Evolutionary conservation across 1,140 invertebrate genomes (phyloP).

Genomic region (Orussus abietinus): DNA sequence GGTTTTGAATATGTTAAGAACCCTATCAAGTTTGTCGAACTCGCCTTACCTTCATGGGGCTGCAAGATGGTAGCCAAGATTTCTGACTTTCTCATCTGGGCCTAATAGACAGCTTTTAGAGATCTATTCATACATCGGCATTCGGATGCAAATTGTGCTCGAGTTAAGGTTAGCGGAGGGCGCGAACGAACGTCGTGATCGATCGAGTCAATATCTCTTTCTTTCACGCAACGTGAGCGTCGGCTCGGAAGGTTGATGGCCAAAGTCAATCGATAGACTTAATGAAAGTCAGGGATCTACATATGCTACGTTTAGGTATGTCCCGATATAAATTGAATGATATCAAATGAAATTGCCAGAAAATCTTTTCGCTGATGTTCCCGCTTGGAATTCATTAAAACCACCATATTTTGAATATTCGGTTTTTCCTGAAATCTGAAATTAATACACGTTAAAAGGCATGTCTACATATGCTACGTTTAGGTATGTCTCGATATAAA

Average conservation of each 20-base stretch:
- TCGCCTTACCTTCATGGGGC: not conserved
- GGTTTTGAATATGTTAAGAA: not conserved
- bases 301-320: no score
- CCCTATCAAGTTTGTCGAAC: not conserved
- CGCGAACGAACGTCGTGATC: not conserved
- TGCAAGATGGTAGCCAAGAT: not conserved
- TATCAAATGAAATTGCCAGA: no score
- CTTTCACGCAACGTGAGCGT: not conserved
- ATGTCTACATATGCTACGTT: no score
- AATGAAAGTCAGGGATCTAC: not conserved
- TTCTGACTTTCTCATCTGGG: not conserved
- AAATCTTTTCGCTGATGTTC: no score
- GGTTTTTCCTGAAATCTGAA: no score
- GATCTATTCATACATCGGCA: constrained; percentile 15
- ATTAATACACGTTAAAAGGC: no score
- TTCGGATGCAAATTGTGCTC: constrained; percentile 18
- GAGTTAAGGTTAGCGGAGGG: constrained; percentile 5
- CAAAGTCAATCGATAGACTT: constrained; percentile 1
- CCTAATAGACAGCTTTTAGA: constrained; percentile 17
- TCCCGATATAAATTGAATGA: no score
- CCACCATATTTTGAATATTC: no score
- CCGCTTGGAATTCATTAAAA: no score
- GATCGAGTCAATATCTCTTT: constrained; percentile 2
- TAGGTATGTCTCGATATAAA: no score
- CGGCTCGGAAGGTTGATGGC: constrained; percentile 1